Conservation (phyloP, 2,797 vertebrate genomes). For the Microctenopoma steveboyesi region DNA sequence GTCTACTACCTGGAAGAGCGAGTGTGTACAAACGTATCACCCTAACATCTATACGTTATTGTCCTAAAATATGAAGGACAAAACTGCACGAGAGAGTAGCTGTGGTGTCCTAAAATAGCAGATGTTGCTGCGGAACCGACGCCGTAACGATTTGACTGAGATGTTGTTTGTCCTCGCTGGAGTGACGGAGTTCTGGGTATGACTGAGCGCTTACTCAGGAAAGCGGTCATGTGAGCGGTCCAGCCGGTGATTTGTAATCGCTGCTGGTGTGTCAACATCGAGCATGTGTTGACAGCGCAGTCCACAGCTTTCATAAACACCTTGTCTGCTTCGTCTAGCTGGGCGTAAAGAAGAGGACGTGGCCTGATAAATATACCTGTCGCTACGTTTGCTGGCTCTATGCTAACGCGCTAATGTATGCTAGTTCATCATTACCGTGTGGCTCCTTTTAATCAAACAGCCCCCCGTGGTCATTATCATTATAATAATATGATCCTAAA, state of each 20-base stretch:
- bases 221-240: constrained; percentile 62
- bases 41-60: fast-evolving
- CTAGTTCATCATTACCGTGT: no score
- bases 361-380: not conserved
- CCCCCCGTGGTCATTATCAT: no score
- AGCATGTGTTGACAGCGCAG: constrained; percentile 20
- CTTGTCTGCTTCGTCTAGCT: not conserved
- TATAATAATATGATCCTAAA: no score
- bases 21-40: not conserved
- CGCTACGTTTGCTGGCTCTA: no score
- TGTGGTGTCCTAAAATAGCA: not conserved
- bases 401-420: no score
- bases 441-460: not conserved
- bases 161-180: constrained; percentile 34
- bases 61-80: fast-evolving
- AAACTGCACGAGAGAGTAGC: no score
- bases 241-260: constrained; percentile 19
- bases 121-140: not conserved
- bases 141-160: not conserved
- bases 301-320: constrained; percentile 14
- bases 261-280: constrained; percentile 47
- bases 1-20: constrained; percentile 34
- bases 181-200: constrained; percentile 55
- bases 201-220: constrained; percentile 46
- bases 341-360: not conserved